Base-by-base conservation (phyloP, 2,888 invertebrate genomes). In the Heliconius aoede region DNA sequence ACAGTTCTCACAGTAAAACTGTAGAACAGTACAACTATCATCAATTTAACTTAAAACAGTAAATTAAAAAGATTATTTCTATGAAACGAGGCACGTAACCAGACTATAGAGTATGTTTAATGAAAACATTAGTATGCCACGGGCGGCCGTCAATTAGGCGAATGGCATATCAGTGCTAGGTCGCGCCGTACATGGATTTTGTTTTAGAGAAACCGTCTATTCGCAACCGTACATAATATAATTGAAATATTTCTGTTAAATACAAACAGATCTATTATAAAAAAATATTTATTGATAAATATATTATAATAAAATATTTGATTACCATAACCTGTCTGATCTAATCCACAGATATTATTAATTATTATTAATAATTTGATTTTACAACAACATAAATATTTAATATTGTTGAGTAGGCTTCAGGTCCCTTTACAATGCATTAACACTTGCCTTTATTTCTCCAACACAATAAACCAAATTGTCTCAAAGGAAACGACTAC, bases 51-150 rank as follows among this genome's bases (percentile, higher is more conserved):
- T n/a, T n/a, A n/a, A n/a, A n/a, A n/a, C n/a, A n/a, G n/a, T n/a
- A n/a, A n/a, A n/a, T n/a, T n/a, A n/a, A n/a, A n/a, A n/a, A n/a
- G n/a, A n/a, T n/a, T 72, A 32, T 61, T 73, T 73, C 74, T 65
- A 68, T 74, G 69, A 36, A 65, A 74, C 74, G 64, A 68, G 72
- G 74, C 78, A 87, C 87, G 84, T 90, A 90, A 89, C 89, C 88
- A 86, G 86, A 71, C 88, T 87, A 90, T 91, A 91, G 92, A 91
- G 87, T 90, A 89, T 91, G 92, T 92, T 89, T 91, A 92, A 92
- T 91, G 86, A 85, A 81, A 78, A 89, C 87, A 93, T 93, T 92
- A 89, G 89, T 91, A 91, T 91, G 89, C 92, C 84, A 85, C 88
- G 87, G 87, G 86, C 89, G 86, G 86, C 82, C 86, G 87, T 87